Evolutionary conservation across 2,113 vertebrate species (phyloP).

Genomic region (Sorex araneus): DNA sequence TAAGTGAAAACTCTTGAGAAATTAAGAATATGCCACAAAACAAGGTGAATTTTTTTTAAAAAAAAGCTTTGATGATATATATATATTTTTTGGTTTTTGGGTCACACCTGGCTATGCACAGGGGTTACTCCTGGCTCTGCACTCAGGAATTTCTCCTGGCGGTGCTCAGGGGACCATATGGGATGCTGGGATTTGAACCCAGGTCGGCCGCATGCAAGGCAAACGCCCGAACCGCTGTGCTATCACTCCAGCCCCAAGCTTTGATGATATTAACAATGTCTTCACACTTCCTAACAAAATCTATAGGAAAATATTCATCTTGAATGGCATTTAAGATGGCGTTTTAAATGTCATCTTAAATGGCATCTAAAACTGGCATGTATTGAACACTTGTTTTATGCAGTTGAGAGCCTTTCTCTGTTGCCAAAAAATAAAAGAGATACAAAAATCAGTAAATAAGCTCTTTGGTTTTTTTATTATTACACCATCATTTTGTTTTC

Average conservation of each 20-base stretch:
- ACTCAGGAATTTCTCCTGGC: no score
- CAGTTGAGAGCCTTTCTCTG: not conserved
- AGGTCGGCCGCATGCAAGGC: no score
- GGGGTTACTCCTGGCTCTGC: no score
- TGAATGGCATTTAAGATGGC: not conserved
- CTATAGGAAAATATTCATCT: not conserved
- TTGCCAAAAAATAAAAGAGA: constrained; percentile 31
- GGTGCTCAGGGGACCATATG: no score
- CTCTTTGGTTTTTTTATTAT: constrained; percentile 44
- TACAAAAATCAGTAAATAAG: not conserved
- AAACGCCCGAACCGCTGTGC: no score
- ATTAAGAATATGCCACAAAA: not conserved
- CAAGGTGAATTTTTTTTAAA: not conserved
- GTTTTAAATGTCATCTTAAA: not conserved
- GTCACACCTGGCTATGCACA: no score
- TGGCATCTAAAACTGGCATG: not conserved
- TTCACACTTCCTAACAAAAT: not conserved
- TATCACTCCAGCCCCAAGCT: no score
- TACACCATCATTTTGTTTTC: constrained; percentile 12
- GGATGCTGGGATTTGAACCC: no score
- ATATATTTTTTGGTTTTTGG: no score
- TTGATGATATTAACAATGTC: not conserved
- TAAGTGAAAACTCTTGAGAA: not conserved
- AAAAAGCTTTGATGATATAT: not conserved
- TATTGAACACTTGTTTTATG: not conserved